A percentile compares a stretch with the other conserved stretches of the same genome.
These are phyloP conservation scores for Oscheius sp. DNA, from an alignment of 2,888 invertebrate genomes.

Conservation along the genomic window DNA sequence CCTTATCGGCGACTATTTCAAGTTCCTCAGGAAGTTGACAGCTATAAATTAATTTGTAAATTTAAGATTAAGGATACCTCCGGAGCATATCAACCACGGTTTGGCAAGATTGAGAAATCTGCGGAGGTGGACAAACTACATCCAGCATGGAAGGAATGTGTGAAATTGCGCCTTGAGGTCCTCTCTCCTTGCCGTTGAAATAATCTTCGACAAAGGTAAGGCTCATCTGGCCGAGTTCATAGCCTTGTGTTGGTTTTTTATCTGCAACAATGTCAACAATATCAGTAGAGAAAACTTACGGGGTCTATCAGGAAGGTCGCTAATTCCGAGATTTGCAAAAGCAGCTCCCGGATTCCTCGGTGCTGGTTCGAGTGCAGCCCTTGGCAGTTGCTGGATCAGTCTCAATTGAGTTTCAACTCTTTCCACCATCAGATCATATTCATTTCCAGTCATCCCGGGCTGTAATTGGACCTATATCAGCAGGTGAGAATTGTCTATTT, in stretches of 20 bases:
- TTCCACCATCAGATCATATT: constrained; percentile 48
- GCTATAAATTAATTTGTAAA: neutral
- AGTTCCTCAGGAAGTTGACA: neutral
- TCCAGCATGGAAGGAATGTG: constrained; percentile 21
- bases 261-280: constrained; percentile 25
- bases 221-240: constrained; percentile 45
- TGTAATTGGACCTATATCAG: neutral
- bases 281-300: neutral
- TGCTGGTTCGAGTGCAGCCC: constrained; percentile 42
- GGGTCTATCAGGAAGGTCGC: constrained; percentile 38
- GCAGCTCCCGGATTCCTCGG: constrained; percentile 37
- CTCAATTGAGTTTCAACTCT: constrained; percentile 49
- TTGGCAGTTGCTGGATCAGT: constrained; percentile 39
- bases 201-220: constrained; percentile 38
- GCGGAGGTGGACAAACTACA: constrained; percentile 9
- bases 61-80: neutral
- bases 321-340: constrained; percentile 42
- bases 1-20: constrained; percentile 26
- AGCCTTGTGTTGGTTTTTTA: constrained; percentile 40
- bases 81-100: neutral
- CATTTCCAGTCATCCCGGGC: constrained; percentile 32
- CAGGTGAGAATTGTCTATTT: neutral
- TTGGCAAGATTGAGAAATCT: neutral
- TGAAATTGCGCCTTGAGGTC: constrained; percentile 6
- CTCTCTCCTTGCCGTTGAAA: constrained; percentile 26